Evolutionary conservation across 1,140 invertebrate genomes (phyloP), one percentile per base, ranked within the genome.

Genomic region (Drosophila murphyi): DNA sequence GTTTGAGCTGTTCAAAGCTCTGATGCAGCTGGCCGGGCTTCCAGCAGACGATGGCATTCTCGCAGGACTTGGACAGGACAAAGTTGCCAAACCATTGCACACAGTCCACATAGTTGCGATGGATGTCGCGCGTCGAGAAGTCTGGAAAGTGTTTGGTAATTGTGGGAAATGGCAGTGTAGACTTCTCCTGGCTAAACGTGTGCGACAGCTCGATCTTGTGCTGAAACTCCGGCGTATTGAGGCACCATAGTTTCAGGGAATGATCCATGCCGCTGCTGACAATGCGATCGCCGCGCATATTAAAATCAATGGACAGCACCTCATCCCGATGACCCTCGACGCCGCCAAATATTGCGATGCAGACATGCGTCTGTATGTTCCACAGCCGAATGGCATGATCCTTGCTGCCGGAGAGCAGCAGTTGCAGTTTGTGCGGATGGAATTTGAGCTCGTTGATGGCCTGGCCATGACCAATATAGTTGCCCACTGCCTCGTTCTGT

Each of bases 191-290:
- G 91, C 97, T 96, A 80, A 96, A 98, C 31, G 94, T 95, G 78
- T 98, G 98, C 0, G 98, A 99, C 37, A 96, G 95, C 70, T 96
- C 95, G 50, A 99, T 97, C 2, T 97, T 97, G 71, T 97, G 95
- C 79, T 96, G 94, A 93, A 99, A 97, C n/a, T 96, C 95, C 0
- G 96, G 94, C 67, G 96, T 97, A 72, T 98, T 96, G 0, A 99
- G 92, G 41, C 95, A 95, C 98, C 98, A 99, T 2, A 99, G 94
- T 93, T 99, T 99, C 2, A 99, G 92, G 0, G 98, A 99, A 93
- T 99, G 98, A 89, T 99, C 98, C 98, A 99, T 99, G 10, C 98
- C 98, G 93, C 98, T 98, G 0, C 98, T 99, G 91, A 99, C 97
- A 51, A 99, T 97, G 59, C 96, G 94, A 72, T 96, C 95, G 0